Evolutionary conservation across 2,797 vertebrate species (phyloP).

Genomic region (Microcaecilia unicolor): DNA sequence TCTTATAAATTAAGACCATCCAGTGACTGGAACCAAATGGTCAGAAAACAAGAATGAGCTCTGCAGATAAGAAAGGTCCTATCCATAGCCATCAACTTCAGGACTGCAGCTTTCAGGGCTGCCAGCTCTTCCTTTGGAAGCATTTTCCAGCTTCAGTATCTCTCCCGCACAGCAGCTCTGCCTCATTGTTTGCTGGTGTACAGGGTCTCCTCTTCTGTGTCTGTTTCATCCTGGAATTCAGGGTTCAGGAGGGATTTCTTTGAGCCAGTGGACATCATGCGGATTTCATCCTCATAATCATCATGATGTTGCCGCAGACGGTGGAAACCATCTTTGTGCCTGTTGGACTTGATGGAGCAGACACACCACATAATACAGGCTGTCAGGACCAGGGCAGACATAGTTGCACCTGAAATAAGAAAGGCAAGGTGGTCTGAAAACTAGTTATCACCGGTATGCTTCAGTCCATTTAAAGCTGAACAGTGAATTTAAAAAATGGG

Average conservation of each 20-base stretch:
- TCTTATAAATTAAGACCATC: too few relatives aligned
- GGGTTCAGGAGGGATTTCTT: slow-evolving; percentile 91
- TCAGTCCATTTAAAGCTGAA: too few relatives aligned
- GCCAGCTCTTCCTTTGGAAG: too few relatives aligned
- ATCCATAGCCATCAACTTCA: not conserved
- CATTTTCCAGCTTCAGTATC: not conserved
- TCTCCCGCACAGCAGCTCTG: not conserved
- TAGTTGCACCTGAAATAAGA: slow-evolving; percentile 83
- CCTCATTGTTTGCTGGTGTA: slow-evolving; percentile 93
- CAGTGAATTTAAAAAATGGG: too few relatives aligned
- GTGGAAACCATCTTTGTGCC: slow-evolving; percentile 93
- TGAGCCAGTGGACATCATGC: slow-evolving; percentile 86
- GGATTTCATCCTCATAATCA: slow-evolving; percentile 91
- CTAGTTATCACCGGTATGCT: too few relatives aligned
- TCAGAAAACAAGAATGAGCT: too few relatives aligned
- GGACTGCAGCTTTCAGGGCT: not conserved
- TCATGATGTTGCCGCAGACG: slow-evolving; percentile 87
- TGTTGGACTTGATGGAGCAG: slow-evolving; percentile 88
- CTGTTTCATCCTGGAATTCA: slow-evolving; percentile 95
- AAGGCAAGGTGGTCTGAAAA: too few relatives aligned
- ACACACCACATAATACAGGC: slow-evolving; percentile 97
- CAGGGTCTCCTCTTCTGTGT: slow-evolving; percentile 93
- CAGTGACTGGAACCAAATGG: too few relatives aligned
- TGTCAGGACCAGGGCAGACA: slow-evolving; percentile 86
- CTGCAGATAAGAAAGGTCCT: slow-evolving; percentile 17